Evolutionary conservation across 2,888 invertebrate species (phyloP).

Genomic region (Archips crataeganus): DNA sequence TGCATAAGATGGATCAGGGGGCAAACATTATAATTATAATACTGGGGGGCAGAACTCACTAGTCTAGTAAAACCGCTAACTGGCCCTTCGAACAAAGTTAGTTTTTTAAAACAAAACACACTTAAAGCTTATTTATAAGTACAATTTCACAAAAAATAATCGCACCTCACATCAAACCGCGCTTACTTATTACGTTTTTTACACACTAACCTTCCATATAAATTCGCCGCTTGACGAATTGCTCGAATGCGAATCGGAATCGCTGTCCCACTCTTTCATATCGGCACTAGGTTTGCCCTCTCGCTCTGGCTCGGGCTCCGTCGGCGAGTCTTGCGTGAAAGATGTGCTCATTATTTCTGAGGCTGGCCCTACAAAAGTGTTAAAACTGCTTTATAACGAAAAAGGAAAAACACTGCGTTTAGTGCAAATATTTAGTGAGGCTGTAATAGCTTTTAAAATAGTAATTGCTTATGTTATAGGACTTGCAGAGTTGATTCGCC

Average conservation of each 20-base stretch:
- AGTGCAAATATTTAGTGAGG: too few relatives aligned
- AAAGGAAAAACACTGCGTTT: too few relatives aligned
- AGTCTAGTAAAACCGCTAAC: background rate
- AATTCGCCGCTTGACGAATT: slow-evolving; percentile 92
- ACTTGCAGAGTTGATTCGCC: too few relatives aligned
- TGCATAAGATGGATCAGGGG: background rate
- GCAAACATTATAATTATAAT: background rate
- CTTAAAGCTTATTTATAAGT: background rate
- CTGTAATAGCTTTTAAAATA: too few relatives aligned
- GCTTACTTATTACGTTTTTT: background rate
- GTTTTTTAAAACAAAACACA: background rate
- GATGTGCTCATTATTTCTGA: slow-evolving; percentile 80
- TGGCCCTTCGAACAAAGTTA: background rate
- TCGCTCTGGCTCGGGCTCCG: slow-evolving; percentile 69
- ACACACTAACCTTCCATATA: slow-evolving; percentile 89
- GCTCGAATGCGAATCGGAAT: slow-evolving; percentile 86
- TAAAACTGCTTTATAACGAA: background rate
- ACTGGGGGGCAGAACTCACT: background rate
- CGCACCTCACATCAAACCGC: background rate
- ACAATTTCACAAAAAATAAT: background rate
- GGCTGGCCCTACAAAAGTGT: slow-evolving; percentile 66
- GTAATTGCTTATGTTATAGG: too few relatives aligned
- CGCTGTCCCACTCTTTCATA: slow-evolving; percentile 90
- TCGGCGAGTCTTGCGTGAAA: slow-evolving; percentile 81
- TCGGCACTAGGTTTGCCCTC: slow-evolving; percentile 70